Evolutionary conservation across 2,888 invertebrate species (phyloP), one percentile per base, ranked within the genome.

Genomic region (Gymnosoma rotundatum): DNA sequence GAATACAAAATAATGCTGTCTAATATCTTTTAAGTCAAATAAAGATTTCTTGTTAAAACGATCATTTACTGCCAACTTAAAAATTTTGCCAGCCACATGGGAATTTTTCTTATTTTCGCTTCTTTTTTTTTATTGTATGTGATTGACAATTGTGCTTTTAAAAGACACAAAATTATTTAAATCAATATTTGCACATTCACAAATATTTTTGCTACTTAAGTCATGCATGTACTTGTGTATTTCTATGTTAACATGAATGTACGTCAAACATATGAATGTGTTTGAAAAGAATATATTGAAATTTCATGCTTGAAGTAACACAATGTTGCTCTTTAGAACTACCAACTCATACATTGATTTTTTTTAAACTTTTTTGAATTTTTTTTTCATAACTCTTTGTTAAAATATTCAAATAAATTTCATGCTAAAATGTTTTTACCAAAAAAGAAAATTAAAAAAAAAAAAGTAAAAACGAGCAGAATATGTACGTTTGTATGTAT

Each of bases 381-480:
- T 21, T 70, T 52, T 14, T 42, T 25, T 10, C 36, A 42, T 25
- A 60, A n/a, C 20, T 10, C 42, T 61, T 61, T 54, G 42, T 36
- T 61, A 9, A 42, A 61, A 69, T 61, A 61, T 78, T 78, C 78
- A 72, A 79, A 73, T 50, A 79, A 66, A 73, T 58, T 73, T 72
- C 18, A 73, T 60, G 50, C 58, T 50, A 38, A 67, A 73, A 73
- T 50, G 52, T 79, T 66, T 66, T 42, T 5, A 50, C 50, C 48
- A 60, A 67, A 67, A 61, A 18, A 32, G 20, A 69, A 16, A 48
- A 4, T 25, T n/a, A 38, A 1, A 42, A 48, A 48, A 6, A 20
- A n/a, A 38, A 1, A 42, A n/a, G n/a, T n/a, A n/a, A n/a, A 48
- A 69, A 63, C 14, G 20, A 60, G 1, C 16, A 20, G 6, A 42